Evolutionary conservation across 2,113 vertebrate genomes (phyloP).

Genomic region (Platysteira castanea): DNA sequence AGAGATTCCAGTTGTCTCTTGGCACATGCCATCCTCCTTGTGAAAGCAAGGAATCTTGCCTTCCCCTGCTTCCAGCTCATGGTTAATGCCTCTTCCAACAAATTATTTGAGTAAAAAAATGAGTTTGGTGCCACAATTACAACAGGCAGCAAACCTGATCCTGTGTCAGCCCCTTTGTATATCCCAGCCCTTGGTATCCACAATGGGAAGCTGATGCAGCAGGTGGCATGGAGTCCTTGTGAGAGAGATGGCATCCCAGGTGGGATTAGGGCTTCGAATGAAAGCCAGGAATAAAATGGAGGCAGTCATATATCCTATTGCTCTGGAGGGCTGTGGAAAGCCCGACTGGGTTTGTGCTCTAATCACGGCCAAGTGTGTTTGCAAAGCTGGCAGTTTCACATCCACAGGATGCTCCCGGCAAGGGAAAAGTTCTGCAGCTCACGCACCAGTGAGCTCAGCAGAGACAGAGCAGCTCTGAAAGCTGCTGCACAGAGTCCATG

Average conservation of each 20-base stretch:
- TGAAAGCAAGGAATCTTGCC: background rate
- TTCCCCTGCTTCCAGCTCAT: background rate
- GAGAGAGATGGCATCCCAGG: background rate
- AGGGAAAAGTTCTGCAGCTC: constrained; percentile 43
- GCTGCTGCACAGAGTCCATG: constrained; percentile 53
- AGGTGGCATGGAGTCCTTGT: background rate
- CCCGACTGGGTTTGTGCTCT: background rate
- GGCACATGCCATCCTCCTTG: background rate
- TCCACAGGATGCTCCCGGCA: background rate
- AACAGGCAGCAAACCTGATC: background rate
- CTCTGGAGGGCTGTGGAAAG: background rate
- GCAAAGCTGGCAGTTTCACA: background rate
- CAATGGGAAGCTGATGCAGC: background rate
- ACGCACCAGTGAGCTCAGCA: constrained; percentile 24
- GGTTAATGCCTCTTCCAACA: background rate
- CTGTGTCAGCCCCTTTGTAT: background rate
- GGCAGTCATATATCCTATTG: background rate
- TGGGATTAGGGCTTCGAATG: background rate
- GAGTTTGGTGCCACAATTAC: background rate
- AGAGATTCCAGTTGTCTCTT: background rate
- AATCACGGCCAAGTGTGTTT: background rate
- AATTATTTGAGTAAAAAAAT: background rate
- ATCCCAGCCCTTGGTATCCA: too few relatives aligned
- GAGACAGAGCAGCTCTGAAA: constrained; percentile 16
- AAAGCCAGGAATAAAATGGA: background rate